Percentiles rank a stretch among this genome's conserved stretches.
Evolutionary conservation across 1,140 invertebrate genomes (phyloP).

Genomic region (Brachionus manjavacas): DNA sequence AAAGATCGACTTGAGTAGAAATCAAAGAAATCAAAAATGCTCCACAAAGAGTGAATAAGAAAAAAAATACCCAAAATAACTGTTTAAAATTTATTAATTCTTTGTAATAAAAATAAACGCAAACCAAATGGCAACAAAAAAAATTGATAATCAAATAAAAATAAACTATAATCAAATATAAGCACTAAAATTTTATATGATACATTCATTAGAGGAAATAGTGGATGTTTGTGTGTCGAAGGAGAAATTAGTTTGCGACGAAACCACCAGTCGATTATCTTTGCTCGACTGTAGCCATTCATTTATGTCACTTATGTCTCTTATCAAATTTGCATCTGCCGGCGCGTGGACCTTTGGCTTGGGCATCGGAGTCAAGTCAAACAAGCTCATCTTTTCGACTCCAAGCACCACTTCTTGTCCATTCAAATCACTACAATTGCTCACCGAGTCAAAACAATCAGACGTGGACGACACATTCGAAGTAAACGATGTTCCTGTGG

Average conservation of each 20-base stretch:
- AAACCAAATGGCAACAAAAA: neutral
- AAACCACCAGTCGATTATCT: neutral
- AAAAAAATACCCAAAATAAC: no score
- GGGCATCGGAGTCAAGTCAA: constrained; percentile 7
- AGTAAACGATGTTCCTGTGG: constrained; percentile 23
- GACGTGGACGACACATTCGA: constrained; percentile 10
- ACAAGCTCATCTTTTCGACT: neutral
- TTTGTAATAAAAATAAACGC: neutral
- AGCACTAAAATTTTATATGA: neutral
- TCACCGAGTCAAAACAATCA: neutral
- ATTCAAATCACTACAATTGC: neutral
- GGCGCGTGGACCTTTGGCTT: neutral
- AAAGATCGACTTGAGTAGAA: no score
- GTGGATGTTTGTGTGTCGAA: neutral
- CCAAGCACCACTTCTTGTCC: neutral
- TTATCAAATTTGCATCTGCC: neutral
- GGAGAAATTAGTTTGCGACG: neutral
- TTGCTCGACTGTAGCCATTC: neutral
- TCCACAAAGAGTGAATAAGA: no score
- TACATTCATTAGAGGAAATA: neutral
- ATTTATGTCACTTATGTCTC: neutral
- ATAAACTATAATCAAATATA: neutral
- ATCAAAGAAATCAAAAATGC: no score
- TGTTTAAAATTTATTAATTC: no score
- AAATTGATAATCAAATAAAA: neutral